These are phyloP conservation scores for Perca flavescens DNA, from an alignment of 2,113 vertebrate genomes.

Conservation along the genomic window DNA sequence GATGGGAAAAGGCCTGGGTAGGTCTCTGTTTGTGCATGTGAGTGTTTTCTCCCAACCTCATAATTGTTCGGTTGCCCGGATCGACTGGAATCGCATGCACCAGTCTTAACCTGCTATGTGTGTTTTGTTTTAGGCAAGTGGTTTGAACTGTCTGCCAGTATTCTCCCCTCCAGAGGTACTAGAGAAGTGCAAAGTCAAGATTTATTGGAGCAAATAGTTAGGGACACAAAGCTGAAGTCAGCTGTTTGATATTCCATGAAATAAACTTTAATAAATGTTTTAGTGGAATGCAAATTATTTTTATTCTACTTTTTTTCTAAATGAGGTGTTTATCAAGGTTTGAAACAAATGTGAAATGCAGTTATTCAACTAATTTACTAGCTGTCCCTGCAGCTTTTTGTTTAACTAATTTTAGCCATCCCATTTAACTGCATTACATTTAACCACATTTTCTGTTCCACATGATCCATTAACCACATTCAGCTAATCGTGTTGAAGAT, in stretches of 20 bases:
- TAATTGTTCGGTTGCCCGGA: background rate
- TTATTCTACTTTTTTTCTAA: background rate
- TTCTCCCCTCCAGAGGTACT: too few relatives aligned
- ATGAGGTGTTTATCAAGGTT: background rate
- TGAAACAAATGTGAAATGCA: background rate
- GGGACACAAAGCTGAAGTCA: background rate
- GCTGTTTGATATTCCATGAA: background rate
- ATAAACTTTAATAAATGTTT: background rate
- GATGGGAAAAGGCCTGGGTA: conserved; percentile 92
- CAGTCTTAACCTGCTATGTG: conserved; percentile 35
- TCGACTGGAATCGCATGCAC: background rate
- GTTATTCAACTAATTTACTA: background rate
- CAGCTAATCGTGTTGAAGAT: conserved; percentile 1
- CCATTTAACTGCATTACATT: conserved; percentile 16
- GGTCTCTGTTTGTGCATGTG: conserved; percentile 47
- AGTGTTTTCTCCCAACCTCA: background rate
- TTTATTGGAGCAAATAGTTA: conserved; percentile 3
- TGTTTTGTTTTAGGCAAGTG: conserved; percentile 23
- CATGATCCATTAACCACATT: conserved; percentile 36
- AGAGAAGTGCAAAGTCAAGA: conserved; percentile 26
- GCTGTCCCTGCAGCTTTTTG: background rate
- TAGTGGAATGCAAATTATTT: background rate
- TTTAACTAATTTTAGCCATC: background rate
- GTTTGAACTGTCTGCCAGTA: background rate
- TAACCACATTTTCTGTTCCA: conserved; percentile 31